Evolutionary conservation across 2,888 invertebrate species (phyloP).

Genomic region (Brenthis daphne): DNA sequence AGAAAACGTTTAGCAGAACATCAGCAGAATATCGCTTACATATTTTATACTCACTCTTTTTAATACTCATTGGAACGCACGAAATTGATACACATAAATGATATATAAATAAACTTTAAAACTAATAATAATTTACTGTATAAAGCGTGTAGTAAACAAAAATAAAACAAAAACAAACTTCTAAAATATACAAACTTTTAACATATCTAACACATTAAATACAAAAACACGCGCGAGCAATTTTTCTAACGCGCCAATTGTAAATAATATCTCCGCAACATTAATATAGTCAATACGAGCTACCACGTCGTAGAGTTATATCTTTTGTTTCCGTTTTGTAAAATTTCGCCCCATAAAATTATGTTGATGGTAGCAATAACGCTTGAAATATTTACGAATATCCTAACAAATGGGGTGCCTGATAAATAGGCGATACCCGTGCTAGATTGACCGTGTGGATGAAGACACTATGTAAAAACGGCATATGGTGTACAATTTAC

Average conservation of each 20-base stretch:
- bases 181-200: constrained; percentile 1
- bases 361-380: constrained; percentile 80
- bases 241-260: constrained; percentile 45
- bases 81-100: no score
- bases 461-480: constrained; percentile 46
- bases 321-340: constrained; percentile 79
- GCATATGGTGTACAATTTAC: constrained; percentile 4
- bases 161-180: constrained; percentile 2
- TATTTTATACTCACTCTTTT: no score
- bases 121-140: background rate
- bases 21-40: no score
- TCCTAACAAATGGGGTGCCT: constrained; percentile 72
- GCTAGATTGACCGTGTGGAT: constrained; percentile 72
- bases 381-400: constrained; percentile 81
- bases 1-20: no score
- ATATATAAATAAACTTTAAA: no score
- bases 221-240: constrained; percentile 30
- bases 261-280: constrained; percentile 41
- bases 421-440: constrained; percentile 71
- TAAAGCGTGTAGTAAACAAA: background rate
- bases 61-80: no score
- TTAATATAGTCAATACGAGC: constrained; percentile 61
- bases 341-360: constrained; percentile 80
- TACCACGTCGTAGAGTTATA: constrained; percentile 71
- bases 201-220: constrained; percentile 20